Evolutionary conservation across 2,797 vertebrate species (phyloP).

Genomic region (Anabacerthia variegaticeps): DNA sequence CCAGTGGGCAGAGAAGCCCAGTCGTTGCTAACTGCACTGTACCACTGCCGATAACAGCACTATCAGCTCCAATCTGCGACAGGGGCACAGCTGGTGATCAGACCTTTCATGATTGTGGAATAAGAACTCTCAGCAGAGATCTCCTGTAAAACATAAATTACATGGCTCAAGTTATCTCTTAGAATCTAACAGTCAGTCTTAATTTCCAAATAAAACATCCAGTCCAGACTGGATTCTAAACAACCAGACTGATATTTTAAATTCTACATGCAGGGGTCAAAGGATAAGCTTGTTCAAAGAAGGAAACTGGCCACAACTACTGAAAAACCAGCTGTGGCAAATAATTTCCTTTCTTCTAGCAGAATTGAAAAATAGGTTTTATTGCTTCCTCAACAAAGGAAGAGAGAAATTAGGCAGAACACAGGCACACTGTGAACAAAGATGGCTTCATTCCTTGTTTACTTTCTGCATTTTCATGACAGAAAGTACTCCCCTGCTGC

Average conservation of each 20-base stretch:
- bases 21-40: neutral
- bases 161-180: neutral
- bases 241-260: neutral
- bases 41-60: neutral
- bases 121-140: neutral
- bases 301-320: neutral
- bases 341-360: neutral
- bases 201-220: neutral
- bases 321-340: neutral
- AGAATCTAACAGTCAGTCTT: neutral
- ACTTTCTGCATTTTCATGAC: neutral
- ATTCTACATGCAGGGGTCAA: neutral
- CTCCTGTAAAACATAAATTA: neutral
- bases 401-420: neutral
- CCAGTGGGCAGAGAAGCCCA: neutral
- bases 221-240: neutral
- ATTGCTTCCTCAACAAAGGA: neutral
- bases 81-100: neutral
- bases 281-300: neutral
- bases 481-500: neutral
- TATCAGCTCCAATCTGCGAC: neutral
- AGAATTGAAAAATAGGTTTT: neutral
- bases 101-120: neutral
- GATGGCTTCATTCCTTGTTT: neutral
- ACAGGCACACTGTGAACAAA: neutral